These are phyloP conservation scores for Agrotis exclamationis DNA, from an alignment of 2,888 invertebrate genomes.

Conservation along the genomic window DNA sequence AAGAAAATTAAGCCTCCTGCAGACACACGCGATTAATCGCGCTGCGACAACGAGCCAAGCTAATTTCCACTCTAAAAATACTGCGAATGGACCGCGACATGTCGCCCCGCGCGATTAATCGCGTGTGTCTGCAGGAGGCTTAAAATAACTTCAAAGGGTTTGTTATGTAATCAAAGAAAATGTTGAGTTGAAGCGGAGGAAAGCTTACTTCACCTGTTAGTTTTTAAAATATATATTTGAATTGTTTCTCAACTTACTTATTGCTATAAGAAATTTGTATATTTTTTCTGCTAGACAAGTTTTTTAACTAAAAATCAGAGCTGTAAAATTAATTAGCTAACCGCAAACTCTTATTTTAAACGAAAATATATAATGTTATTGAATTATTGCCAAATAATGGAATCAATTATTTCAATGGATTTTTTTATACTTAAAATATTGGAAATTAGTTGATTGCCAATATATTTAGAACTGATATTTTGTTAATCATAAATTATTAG, in stretches of 20 bases:
- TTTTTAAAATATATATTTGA: neutral
- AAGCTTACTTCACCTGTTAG: neutral
- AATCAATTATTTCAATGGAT: slow-evolving; percentile 20
- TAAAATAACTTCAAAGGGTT: neutral
- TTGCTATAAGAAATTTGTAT: no score
- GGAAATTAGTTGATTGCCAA: neutral
- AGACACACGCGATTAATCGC: no score
- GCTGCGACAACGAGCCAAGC: no score
- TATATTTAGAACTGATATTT: no score
- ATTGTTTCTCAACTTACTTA: neutral
- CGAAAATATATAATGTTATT: neutral
- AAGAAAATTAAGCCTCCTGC: slow-evolving; percentile 9
- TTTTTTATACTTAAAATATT: neutral
- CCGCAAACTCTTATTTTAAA: neutral
- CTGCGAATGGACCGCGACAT: no score
- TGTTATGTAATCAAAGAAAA: slow-evolving; percentile 14
- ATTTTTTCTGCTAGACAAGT: neutral
- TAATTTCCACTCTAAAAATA: no score
- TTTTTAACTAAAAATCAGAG: neutral
- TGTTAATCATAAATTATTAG: slow-evolving; percentile 7
- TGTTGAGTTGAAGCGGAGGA: neutral
- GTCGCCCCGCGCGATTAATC: no score
- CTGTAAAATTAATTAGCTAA: slow-evolving; percentile 14
- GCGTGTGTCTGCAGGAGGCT: no score
- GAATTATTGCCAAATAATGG: slow-evolving; percentile 13